Evolutionary conservation across 2,113 vertebrate species (phyloP), one percentile per base, ranked within the genome.

Genomic region (Dendrocopos noguchii): DNA sequence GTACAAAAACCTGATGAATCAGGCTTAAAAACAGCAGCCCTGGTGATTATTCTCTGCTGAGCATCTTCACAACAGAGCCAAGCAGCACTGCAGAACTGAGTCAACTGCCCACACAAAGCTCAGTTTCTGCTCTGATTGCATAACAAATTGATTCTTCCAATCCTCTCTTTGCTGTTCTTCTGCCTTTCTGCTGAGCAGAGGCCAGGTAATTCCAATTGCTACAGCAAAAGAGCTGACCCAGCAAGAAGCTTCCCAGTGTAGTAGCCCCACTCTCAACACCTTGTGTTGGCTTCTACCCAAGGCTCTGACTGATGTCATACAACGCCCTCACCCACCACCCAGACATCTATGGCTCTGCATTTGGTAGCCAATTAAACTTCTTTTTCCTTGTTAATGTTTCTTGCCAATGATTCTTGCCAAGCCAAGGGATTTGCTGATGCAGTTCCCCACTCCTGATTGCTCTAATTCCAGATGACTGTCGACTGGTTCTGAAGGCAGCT

Each of bases 381-480:
- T 64, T 64, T 87, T 70, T 92, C n/a, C 19, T 59, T n/a, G 29
- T 60, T 56, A 61, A 73, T 56, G n/a, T 81, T 94, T 94, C 80
- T 80, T 80, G 79, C 76, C 77, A 64, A 72, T 50, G 33, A 78
- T 95, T 95, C 84, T 80, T 81, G 78, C 77, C 79, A 92, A 90
- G 60, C 19, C 46, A 75, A 75, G 74, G 80, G 46, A 92, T 92
- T n/a, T 94, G 81, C 67, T 78, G 61, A 80, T 66, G 47, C 55
- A 78, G 80, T 88, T 92, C 77, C 39, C 24, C 56, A 89, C 78
- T 95, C 67, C 36, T 84, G 85, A 95, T 96, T 96, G 97, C 92
- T 95, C 75, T 80, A 96, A 92, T 95, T 95, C 91, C 90, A 79
- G 65, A 53, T 91, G 86, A 65, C 87, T 92, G 87, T 92, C 93